Percentiles rank a stretch among this genome's conserved stretches.
Evolutionary conservation across 2,888 invertebrate genomes (phyloP).

Genomic region (Frankliniella intonsa): DNA sequence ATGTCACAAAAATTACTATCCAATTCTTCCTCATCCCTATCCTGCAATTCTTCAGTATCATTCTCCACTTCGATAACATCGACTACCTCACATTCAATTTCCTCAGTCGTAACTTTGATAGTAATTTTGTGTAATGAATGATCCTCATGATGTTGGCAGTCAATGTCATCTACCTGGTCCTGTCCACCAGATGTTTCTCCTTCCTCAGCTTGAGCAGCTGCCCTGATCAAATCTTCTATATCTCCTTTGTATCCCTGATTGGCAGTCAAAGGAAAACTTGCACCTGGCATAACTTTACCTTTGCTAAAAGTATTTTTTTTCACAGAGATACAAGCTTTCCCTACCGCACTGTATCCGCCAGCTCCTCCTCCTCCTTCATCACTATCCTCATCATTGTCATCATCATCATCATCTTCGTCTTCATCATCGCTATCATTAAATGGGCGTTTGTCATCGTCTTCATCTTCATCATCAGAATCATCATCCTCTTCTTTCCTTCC

Average conservation of each 20-base stretch:
- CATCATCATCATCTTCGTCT: background rate
- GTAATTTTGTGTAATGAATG: background rate
- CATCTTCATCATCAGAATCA: background rate
- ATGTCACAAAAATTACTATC: background rate
- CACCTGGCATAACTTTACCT: background rate
- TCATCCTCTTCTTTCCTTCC: background rate
- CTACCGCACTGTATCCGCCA: background rate
- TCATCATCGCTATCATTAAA: background rate
- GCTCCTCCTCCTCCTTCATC: background rate
- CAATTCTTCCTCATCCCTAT: background rate
- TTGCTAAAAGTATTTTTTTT: background rate
- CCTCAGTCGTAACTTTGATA: background rate
- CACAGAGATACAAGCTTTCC: background rate
- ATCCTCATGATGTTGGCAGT: background rate
- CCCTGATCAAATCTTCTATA: background rate
- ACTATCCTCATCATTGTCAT: background rate
- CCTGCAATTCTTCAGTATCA: background rate
- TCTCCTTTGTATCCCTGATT: background rate
- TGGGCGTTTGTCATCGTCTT: background rate
- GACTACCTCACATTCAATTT: background rate
- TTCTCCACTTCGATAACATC: background rate
- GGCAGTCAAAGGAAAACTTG: background rate
- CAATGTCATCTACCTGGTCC: background rate
- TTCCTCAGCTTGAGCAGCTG: background rate
- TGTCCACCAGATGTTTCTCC: background rate